phyloP scores from a whole-genome alignment of 2,888 invertebrate species.

The Drosophila leonis region DNA sequence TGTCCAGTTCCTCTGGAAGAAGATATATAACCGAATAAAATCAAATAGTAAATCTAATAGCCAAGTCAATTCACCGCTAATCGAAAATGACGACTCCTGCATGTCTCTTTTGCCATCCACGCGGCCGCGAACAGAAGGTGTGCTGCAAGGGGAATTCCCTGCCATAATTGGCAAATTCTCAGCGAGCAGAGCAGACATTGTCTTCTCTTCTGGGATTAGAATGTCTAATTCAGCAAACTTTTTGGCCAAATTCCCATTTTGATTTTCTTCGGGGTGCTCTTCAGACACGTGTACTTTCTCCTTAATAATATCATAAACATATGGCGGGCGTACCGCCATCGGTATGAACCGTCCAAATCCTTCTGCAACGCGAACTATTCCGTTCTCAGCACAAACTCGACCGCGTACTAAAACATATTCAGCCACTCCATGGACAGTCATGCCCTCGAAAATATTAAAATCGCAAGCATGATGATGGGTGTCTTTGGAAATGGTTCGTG shows the following conservation, averaged over 20 bases:
- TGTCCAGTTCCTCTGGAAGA: conserved; percentile 91
- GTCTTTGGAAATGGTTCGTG: conserved; percentile 94
- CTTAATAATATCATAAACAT: conserved; percentile 88
- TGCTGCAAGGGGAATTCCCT: conserved; percentile 87
- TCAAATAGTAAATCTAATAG: neutral
- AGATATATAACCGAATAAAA: conserved; percentile 5
- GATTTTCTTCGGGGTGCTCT: conserved; percentile 57
- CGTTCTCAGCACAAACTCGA: conserved; percentile 96
- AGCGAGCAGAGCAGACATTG: conserved; percentile 72
- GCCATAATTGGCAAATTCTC: conserved; percentile 63
- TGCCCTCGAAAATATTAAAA: conserved; percentile 99
- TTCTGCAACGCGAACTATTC: conserved; percentile 93
- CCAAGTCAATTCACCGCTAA: conserved; percentile 90
- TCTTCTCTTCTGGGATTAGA: conserved; percentile 82
- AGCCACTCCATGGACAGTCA: conserved; percentile 95
- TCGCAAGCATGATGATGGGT: conserved; percentile 97
- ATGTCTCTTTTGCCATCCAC: conserved; percentile 91
- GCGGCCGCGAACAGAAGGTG: conserved; percentile 86
- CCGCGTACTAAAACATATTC: conserved; percentile 97
- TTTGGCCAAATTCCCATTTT: conserved; percentile 58
- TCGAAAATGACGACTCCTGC: conserved; percentile 97
- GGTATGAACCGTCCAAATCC: conserved; percentile 95
- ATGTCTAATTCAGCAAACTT: conserved; percentile 83
- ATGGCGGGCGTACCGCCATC: conserved; percentile 90
- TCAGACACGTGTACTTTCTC: conserved; percentile 66